These are phyloP conservation scores for Drosophila pachea DNA, from an alignment of 1,140 invertebrate genomes.

Conservation along the genomic window DNA sequence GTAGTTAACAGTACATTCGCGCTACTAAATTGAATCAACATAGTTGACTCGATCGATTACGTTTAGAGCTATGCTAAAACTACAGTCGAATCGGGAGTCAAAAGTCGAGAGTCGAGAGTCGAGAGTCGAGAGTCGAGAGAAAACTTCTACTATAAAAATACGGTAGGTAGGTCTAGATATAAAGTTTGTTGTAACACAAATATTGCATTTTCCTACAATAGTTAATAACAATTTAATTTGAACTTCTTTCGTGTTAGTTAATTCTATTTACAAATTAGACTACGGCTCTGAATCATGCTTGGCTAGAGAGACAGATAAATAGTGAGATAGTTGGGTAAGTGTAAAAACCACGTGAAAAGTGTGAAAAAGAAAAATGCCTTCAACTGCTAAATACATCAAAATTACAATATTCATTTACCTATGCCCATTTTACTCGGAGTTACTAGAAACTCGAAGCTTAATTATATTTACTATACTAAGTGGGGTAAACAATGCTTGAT, in stretches of 20 bases:
- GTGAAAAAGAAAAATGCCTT: slow-evolving; percentile 51
- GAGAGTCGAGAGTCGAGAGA: slow-evolving; percentile 58
- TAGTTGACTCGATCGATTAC: slow-evolving; percentile 31
- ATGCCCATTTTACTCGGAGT: slow-evolving; percentile 45
- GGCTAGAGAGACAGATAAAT: slow-evolving; percentile 21
- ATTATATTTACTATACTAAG: slow-evolving; percentile 51
- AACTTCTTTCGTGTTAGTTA: slow-evolving; percentile 55
- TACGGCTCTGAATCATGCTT: slow-evolving; percentile 43
- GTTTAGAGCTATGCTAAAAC: slow-evolving; percentile 36
- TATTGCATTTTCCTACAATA: slow-evolving; percentile 69
- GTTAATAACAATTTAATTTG: slow-evolving; percentile 75
- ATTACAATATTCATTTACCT: slow-evolving; percentile 38
- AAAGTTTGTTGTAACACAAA: slow-evolving; percentile 59
- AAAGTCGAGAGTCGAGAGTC: slow-evolving; percentile 31
- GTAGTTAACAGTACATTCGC: slow-evolving; percentile 69
- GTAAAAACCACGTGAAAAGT: slow-evolving; percentile 14
- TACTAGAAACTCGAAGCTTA: slow-evolving; percentile 30
- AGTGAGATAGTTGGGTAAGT: slow-evolving; percentile 23
- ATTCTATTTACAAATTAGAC: slow-evolving; percentile 15
- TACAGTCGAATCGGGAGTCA: slow-evolving; percentile 66
- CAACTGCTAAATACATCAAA: slow-evolving; percentile 61
- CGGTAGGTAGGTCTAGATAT: slow-evolving; percentile 51
- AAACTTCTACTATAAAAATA: slow-evolving; percentile 74
- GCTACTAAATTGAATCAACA: slow-evolving; percentile 61
- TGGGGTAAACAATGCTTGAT: slow-evolving; percentile 66